Percentiles rank a stretch among this genome's conserved stretches.
Conservation (phyloP, 2,888 invertebrate genomes). For the Scrobipalpa costella region DNA sequence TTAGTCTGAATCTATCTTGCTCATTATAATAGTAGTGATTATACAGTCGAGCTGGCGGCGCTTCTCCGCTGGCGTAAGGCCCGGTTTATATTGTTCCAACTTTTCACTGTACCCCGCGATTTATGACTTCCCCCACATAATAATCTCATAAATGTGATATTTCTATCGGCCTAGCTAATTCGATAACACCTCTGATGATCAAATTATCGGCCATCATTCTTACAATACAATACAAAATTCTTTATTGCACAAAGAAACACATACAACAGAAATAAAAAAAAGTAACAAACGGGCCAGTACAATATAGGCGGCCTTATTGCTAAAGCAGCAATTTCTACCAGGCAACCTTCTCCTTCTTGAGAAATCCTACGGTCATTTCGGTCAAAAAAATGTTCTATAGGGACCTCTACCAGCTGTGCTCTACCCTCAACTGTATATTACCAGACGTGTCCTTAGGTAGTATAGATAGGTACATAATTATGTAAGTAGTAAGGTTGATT, state of each 20-base stretch:
- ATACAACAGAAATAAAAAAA: no score
- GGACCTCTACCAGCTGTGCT: no score
- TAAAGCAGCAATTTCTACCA: no score
- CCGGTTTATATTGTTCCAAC: constrained; percentile 53
- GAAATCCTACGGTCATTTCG: not conserved
- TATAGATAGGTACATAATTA: no score
- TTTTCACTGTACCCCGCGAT: constrained; percentile 51
- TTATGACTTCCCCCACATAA: constrained; percentile 50
- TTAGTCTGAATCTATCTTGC: not conserved
- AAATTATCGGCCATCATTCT: not conserved
- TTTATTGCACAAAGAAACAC: no score
- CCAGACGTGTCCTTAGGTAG: no score
- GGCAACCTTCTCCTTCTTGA: no score
- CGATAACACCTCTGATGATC: not conserved
- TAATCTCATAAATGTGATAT: constrained; percentile 25
- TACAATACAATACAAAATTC: no score
- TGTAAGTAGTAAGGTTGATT: no score
- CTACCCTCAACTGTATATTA: no score
- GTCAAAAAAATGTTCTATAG: not conserved
- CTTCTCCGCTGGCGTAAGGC: constrained; percentile 33
- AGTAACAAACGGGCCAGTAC: no score
- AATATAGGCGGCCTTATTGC: no score
- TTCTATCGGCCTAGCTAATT: constrained; percentile 3
- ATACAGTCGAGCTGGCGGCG: not conserved
- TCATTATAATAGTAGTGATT: not conserved